phyloP scores from a whole-genome alignment of 64 coral and sea anemone species.

The Pocillopora damicornis region DNA sequence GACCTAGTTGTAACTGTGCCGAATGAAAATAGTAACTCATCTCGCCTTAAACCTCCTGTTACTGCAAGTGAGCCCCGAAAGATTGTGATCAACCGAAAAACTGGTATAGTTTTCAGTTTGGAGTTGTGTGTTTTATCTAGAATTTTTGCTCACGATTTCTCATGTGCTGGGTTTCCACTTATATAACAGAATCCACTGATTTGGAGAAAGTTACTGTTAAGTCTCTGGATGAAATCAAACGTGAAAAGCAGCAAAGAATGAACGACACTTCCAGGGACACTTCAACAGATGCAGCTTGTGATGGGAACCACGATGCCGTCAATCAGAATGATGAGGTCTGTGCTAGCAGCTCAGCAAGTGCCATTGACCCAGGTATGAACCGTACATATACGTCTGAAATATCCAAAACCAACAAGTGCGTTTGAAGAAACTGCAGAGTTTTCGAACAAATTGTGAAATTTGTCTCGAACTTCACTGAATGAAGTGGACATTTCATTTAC shows the following conservation, averaged over 20 bases:
- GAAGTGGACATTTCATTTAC: no score
- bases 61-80: not conserved
- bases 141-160: not conserved
- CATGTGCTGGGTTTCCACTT: not conserved
- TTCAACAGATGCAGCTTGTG: no score
- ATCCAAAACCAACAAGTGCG: no score
- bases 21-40: not conserved
- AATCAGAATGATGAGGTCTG: no score
- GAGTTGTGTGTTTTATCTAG: not conserved
- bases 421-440: no score
- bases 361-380: no score
- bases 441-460: no score
- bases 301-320: no score
- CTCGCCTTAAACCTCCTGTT: conserved; percentile 20
- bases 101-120: not conserved
- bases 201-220: conserved; percentile 51
- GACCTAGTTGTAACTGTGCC: conserved; percentile 24
- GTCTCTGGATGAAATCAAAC: conserved; percentile 65
- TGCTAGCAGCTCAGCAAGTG: no score
- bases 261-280: not conserved
- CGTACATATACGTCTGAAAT: no score
- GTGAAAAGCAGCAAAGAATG: conserved; percentile 41
- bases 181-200: conserved; percentile 26
- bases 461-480: no score
- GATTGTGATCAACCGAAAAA: conserved; percentile 31